These are phyloP conservation scores for Protobothrops mucrosquamatus DNA, from an alignment of 2,113 vertebrate genomes.

Conservation along the genomic window DNA sequence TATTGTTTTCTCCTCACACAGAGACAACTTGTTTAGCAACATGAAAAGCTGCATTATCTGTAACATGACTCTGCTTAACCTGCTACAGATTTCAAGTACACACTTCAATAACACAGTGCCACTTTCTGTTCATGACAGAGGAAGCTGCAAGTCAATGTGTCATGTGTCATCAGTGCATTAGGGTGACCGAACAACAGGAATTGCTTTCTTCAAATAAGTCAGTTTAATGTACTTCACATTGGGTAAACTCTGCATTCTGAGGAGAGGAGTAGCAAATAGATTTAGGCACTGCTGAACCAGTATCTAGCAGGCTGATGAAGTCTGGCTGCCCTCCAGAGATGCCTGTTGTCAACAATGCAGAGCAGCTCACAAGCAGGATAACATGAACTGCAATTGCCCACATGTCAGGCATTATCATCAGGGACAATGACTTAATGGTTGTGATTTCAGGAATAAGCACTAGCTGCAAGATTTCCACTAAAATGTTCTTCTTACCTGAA, in stretches of 20 bases:
- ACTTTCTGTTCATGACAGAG: neutral
- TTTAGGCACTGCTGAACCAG: slow-evolving; percentile 43
- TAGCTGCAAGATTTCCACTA: neutral
- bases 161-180: slow-evolving; percentile 8
- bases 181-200: neutral
- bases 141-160: neutral
- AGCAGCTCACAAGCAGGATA: slow-evolving; percentile 38
- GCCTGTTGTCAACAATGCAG: slow-evolving; percentile 26
- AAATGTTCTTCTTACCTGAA: neutral
- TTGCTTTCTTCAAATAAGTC: slow-evolving; percentile 36
- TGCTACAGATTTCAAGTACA: neutral
- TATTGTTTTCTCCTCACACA: neutral
- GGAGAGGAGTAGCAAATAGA: slow-evolving; percentile 28
- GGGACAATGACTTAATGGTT: slow-evolving; percentile 48
- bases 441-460: slow-evolving; percentile 34
- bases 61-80: neutral
- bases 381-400: slow-evolving; percentile 43
- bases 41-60: neutral
- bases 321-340: slow-evolving; percentile 39
- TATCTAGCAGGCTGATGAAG: slow-evolving; percentile 34
- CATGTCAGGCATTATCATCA: slow-evolving; percentile 30
- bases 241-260: slow-evolving; percentile 34
- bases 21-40: neutral
- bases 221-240: slow-evolving; percentile 24
- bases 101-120: slow-evolving; percentile 3